Base-by-base conservation (phyloP, 30 jellyfish, hydroid and myxozoan species). In the Hydractinia symbiolongicarpus region DNA sequence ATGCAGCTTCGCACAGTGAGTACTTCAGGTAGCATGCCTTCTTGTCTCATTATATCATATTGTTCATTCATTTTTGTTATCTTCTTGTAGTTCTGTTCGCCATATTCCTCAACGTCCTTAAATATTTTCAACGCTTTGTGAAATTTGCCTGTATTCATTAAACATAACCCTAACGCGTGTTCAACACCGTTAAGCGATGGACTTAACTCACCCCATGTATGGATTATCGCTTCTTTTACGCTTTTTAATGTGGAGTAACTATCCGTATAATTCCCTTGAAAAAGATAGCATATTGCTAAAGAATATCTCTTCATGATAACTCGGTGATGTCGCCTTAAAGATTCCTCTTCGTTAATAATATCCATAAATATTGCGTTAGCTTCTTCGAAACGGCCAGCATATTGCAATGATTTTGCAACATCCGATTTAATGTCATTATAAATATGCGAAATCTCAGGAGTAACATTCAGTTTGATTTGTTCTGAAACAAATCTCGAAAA, bases 361-460 rank as follows among this genome's bases (percentile, higher is more conserved):
- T 51, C 40, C 17, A 64, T n/a, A 64, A 64, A 64, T 13, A 13
- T 13, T 6, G 19, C 16, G 19, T 51, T 7, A 7, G 74, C 74
- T 13, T 64, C 74, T n/a, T 6, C 17, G 74, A n/a, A 64, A n/a
- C 40, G 19, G 40, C 74, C 74, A 64, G 74, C 9, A 13, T 6
- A 64, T 13, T 64, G 74, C 74, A 64, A 64, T n/a, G 74, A 64
- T 13, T 64, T 64, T 64, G 74, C 74, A 64, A 64, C 52, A 64
- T 64, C 74, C 4, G 74, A n/a, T 13, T 64, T 64, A 44, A 64
- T 6, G 4, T 64, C 74, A 9, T n/a, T 64, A 51, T n/a, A 7
- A 13, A n/a, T 7, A 64, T 64, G 74, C 19, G 40, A n/a, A 51
- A n/a, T 64, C 19, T 44, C 40, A 13, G 8, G 19, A 13, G 19